These are phyloP conservation scores for Cheilosia urbana DNA, from an alignment of 2,888 invertebrate genomes.

Conservation along the genomic window DNA sequence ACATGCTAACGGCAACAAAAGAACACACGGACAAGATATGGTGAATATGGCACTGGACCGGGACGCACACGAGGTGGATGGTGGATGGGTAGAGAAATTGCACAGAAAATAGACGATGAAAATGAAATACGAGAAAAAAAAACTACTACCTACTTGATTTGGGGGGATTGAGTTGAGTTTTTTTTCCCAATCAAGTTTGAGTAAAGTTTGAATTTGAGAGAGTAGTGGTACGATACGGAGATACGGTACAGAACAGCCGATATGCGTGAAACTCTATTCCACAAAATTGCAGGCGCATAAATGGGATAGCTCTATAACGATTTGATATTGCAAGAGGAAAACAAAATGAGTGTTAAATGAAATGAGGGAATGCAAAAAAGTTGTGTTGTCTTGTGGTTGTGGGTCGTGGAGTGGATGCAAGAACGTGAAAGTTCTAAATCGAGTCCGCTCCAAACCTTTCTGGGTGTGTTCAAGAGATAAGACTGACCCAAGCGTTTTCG, in stretches of 20 bases:
- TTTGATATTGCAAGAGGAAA: slow-evolving; percentile 15
- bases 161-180: slow-evolving; percentile 41
- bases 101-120: slow-evolving; percentile 46
- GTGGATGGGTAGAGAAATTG: slow-evolving; percentile 65
- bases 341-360: slow-evolving; percentile 5
- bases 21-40: slow-evolving; percentile 62
- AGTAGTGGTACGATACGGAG: neutral
- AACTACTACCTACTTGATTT: slow-evolving; percentile 42
- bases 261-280: neutral
- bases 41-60: slow-evolving; percentile 50
- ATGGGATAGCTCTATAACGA: slow-evolving; percentile 10
- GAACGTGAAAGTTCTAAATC: neutral
- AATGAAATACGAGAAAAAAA: slow-evolving; percentile 23
- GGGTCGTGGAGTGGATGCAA: no score
- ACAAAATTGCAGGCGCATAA: neutral
- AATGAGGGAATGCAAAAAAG: slow-evolving; percentile 31
- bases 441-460: no score
- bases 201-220: slow-evolving; percentile 4
- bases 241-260: neutral
- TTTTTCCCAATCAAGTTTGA: slow-evolving; percentile 13
- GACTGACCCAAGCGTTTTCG: no score
- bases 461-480: no score
- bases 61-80: slow-evolving; percentile 51
- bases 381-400: neutral
- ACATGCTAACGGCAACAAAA: slow-evolving; percentile 76